These are phyloP conservation scores for Rousettus leschenaultii DNA, from an alignment of 2,113 vertebrate species.

Conservation along the genomic window DNA sequence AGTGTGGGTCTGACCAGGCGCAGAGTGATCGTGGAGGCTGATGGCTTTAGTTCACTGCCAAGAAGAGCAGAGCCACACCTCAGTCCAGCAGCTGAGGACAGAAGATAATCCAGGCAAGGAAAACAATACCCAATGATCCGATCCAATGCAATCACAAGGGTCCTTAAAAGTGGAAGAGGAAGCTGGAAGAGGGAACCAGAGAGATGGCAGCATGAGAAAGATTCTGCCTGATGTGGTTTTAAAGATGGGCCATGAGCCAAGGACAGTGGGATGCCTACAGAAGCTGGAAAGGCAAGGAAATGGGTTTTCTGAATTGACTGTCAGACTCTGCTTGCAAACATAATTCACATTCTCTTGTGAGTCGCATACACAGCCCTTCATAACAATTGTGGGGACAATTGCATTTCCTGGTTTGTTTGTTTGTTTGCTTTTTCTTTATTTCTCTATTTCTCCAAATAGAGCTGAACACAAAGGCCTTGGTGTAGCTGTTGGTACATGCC, in stretches of 20 bases:
- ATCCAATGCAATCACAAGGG: neutral
- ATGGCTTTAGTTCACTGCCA: neutral
- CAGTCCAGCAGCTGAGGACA: neutral
- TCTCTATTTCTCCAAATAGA: conserved; percentile 9
- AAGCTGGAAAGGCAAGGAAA: neutral
- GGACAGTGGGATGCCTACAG: neutral
- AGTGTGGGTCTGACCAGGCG: neutral
- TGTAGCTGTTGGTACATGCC: neutral
- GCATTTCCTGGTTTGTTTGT: neutral
- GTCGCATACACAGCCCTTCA: neutral
- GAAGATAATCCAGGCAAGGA: neutral
- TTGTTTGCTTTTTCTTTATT: neutral
- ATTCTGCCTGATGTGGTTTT: neutral
- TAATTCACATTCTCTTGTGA: neutral
- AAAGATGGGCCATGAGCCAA: neutral
- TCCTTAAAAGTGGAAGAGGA: neutral
- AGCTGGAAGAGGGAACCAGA: neutral
- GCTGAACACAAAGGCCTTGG: neutral
- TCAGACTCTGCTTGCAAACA: neutral
- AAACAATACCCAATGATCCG: neutral
- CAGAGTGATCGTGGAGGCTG: neutral
- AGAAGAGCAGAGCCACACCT: neutral
- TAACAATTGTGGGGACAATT: neutral
- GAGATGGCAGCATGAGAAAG: neutral
- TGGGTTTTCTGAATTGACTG: neutral